phyloP scores from a whole-genome alignment of 2,797 vertebrate genomes.

The Linurgus olivaceus region DNA sequence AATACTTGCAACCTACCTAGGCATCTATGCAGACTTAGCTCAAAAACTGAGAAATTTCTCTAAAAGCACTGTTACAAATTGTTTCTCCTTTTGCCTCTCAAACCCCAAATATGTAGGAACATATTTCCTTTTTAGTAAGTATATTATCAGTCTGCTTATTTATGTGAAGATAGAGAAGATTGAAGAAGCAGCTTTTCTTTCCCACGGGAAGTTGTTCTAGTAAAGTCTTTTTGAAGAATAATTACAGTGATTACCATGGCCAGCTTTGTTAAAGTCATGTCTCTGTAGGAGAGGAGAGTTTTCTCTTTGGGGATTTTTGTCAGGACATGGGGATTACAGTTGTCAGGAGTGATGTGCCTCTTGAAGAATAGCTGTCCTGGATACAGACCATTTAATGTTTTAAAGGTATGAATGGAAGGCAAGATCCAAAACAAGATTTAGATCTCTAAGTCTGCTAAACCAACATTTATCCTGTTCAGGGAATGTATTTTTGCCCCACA shows the following conservation, averaged over 20 bases:
- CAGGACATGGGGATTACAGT: constrained; percentile 5
- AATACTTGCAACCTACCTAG: background rate
- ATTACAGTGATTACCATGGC: constrained; percentile 9
- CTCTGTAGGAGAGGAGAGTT: background rate
- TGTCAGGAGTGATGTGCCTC: constrained; percentile 4
- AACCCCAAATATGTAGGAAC: background rate
- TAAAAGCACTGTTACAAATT: background rate
- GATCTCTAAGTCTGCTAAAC: constrained; percentile 6
- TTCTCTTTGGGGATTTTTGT: constrained; percentile 4
- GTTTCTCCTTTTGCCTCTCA: background rate
- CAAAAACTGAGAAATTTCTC: background rate
- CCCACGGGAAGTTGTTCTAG: background rate
- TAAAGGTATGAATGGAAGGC: constrained; percentile 1
- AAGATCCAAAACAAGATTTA: constrained; percentile 34
- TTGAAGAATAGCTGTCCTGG: background rate
- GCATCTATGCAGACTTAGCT: fast-evolving
- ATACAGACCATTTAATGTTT: background rate
- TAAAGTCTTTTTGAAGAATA: constrained; percentile 19
- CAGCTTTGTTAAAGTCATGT: background rate
- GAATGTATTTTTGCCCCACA: background rate
- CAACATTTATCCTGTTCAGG: background rate
- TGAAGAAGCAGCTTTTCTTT: background rate
- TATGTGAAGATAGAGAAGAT: background rate
- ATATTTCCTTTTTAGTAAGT: background rate
- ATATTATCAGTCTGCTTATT: background rate